Percentiles rank a stretch among this genome's conserved stretches.
These are phyloP conservation scores for Drosophila tropicalis DNA, from an alignment of 1,140 invertebrate genomes.

Conservation along the genomic window DNA sequence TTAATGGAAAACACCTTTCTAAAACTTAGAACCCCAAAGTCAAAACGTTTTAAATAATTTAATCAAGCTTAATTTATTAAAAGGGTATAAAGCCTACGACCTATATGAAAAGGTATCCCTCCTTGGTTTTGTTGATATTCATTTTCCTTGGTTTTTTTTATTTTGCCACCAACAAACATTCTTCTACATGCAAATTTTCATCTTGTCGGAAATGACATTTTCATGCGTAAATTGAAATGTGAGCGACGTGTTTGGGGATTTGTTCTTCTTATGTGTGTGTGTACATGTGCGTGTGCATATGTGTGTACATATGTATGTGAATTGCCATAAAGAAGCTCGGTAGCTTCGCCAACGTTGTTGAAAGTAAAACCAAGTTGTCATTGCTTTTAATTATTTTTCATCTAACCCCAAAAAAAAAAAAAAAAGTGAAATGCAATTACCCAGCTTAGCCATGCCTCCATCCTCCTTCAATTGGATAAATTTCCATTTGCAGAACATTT, in stretches of 20 bases:
- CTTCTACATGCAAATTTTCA: conserved; percentile 79
- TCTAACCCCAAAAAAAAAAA: conserved; percentile 29
- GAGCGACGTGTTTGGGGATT: conserved; percentile 81
- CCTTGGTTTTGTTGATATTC: conserved; percentile 25
- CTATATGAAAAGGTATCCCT: conserved; percentile 32
- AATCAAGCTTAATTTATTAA: not conserved
- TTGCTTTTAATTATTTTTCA: conserved; percentile 80
- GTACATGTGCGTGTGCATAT: not conserved
- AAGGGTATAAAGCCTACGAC: not conserved
- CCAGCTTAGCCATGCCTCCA: not conserved
- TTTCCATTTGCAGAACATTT: conserved; percentile 7
- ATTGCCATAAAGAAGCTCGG: not conserved
- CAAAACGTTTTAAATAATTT: too few species aligned
- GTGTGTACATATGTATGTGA: conserved; percentile 12
- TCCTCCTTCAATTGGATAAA: not conserved
- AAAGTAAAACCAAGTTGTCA: conserved; percentile 70
- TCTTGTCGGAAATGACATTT: conserved; percentile 81
- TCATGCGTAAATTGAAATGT: conserved; percentile 83
- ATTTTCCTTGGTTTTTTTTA: conserved; percentile 7
- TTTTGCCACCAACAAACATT: conserved; percentile 44
- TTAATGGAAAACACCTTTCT: too few species aligned
- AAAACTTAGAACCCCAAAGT: too few species aligned
- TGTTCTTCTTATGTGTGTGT: not conserved
- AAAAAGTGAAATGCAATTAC: conserved; percentile 16
- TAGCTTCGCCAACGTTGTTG: conserved; percentile 5